Evolutionary conservation across 2,113 vertebrate genomes (phyloP), one percentile per base, ranked within the genome.

Genomic region (Empidonax alnorum): DNA sequence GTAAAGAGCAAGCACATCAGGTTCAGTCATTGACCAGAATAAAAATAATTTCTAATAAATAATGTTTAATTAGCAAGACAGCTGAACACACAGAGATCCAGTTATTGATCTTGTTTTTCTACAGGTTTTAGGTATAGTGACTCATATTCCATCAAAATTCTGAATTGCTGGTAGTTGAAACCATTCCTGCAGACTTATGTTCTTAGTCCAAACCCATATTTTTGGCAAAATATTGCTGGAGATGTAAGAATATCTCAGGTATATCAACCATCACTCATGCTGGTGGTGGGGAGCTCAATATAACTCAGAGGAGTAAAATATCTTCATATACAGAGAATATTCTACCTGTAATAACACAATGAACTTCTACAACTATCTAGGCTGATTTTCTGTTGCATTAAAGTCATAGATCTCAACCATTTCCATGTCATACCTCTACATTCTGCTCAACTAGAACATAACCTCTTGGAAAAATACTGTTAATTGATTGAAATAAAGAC

Each of bases 261-360:
- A 3, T 55, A 42, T 5, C 14, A 47, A 13, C 16, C 16, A 28
- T 6, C 6, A 14, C 30, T 76, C 33, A 3, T 0, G 0, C 27
- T 90, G 63, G 5, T 42, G 53, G 8, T 61, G 37, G 25, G 72
- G 72, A 30, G 9, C 5, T 65, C 18, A 28, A 2, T 7, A 4
- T 0, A 17, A 12, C 13, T 83, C 50, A 49, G 39, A 63, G 31
- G 13, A 76, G 4, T 17, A 44, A 72, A 59, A 11, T 56, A 41
- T 35, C 61, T 84, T 56, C 10, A 18, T 17, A 10, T 18, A 15
- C 24, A 35, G 7, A 35, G 41, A 41, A 39, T 52, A 19, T 17
- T 3, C 4, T 10, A 49, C 5, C 31, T 76, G 8, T 35, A 31
- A 33, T 1, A 42, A 14, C 37, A 65, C 19, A 58, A 24, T 16